phyloP scores from a whole-genome alignment of 2,888 invertebrate species.

The Acleris laterana region DNA sequence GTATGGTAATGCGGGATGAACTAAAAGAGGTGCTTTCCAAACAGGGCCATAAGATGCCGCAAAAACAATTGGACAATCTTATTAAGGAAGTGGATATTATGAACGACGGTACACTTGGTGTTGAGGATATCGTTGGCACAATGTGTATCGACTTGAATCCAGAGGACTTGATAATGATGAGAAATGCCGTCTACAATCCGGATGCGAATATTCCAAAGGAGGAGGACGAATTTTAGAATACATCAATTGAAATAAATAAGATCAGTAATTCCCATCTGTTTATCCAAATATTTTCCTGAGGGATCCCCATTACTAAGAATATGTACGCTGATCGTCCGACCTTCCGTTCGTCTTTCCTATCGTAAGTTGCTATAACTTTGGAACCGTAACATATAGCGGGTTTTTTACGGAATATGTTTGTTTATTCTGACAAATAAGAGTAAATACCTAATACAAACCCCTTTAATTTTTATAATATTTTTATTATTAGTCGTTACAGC shows the following conservation, averaged over 20 bases:
- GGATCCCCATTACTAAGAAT: too few species aligned
- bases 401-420: too few species aligned
- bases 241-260: not conserved
- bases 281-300: too few species aligned
- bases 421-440: too few species aligned
- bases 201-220: conserved; percentile 36
- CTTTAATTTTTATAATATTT: too few species aligned
- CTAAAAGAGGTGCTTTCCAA: conserved; percentile 62
- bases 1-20: conserved; percentile 63
- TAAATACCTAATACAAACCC: too few species aligned
- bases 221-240: conserved; percentile 16
- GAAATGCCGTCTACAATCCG: conserved; percentile 53
- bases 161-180: conserved; percentile 67
- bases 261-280: not conserved
- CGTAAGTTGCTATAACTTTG: too few species aligned
- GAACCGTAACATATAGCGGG: too few species aligned
- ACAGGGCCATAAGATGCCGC: conserved; percentile 66
- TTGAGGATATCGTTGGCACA: conserved; percentile 76
- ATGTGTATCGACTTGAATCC: conserved; percentile 73
- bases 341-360: too few species aligned
- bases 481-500: too few species aligned
- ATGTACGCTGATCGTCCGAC: too few species aligned
- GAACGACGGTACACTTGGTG: conserved; percentile 73
- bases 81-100: conserved; percentile 75
- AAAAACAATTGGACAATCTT: conserved; percentile 61